Percentiles rank a stretch among this genome's conserved stretches.
Evolutionary conservation across 1,140 invertebrate species (phyloP).

Genomic region (Scaptomyza montana): DNA sequence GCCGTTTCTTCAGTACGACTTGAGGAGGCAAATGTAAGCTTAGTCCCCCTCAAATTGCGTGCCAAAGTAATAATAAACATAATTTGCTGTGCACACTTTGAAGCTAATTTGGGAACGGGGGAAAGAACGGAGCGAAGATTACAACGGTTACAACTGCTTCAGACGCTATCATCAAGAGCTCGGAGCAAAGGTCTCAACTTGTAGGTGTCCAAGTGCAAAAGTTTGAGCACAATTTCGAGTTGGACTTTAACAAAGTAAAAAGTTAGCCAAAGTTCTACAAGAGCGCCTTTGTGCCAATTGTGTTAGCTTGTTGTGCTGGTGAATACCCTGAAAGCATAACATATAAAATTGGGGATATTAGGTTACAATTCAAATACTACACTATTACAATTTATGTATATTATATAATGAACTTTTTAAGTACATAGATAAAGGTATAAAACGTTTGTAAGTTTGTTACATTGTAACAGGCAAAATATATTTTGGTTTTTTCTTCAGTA

Average conservation of each 20-base stretch:
- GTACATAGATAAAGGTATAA: too few species aligned
- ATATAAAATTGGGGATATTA: neutral
- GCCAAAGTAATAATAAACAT: constrained; percentile 78
- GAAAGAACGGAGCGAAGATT: constrained; percentile 22
- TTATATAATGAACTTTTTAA: too few species aligned
- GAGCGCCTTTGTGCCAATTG: constrained; percentile 36
- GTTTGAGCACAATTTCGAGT: constrained; percentile 63
- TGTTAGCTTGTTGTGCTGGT: constrained; percentile 35
- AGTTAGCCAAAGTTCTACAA: constrained; percentile 44
- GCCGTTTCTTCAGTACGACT: constrained; percentile 34
- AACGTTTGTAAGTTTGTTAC: too few species aligned
- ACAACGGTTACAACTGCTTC: constrained; percentile 29
- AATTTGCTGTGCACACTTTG: constrained; percentile 60
- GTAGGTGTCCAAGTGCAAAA: constrained; percentile 67
- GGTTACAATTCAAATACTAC: too few species aligned
- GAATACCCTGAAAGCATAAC: constrained; percentile 5
- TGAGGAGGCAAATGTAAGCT: constrained; percentile 5
- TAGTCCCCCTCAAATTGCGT: constrained; percentile 48
- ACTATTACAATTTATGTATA: too few species aligned
- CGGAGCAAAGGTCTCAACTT: constrained; percentile 7
- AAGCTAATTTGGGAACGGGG: constrained; percentile 58
- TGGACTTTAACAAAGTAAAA: constrained; percentile 76
- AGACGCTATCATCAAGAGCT: constrained; percentile 11
- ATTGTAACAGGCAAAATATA: too few species aligned
- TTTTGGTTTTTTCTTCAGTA: too few species aligned